Conservation (phyloP, 2,797 vertebrate species). For the Mus caroli region DNA sequence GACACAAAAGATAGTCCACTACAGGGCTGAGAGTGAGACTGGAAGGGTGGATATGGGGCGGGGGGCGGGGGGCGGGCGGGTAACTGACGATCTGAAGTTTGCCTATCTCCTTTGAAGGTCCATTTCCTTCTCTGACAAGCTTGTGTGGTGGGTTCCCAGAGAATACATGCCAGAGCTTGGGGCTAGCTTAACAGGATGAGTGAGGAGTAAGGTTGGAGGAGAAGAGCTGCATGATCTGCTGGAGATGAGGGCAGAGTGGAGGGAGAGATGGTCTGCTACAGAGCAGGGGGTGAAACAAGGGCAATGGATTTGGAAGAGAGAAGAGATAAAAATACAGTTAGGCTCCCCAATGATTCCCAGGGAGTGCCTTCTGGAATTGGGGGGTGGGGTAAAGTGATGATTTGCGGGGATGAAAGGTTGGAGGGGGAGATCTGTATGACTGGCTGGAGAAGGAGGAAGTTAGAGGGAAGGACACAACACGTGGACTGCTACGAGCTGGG, state of each 20-base stretch:
- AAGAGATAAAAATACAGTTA: neutral
- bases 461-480: no score
- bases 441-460: neutral
- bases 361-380: neutral
- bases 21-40: neutral
- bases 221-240: neutral
- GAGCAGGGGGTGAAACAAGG: neutral
- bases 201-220: neutral
- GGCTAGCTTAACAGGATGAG: neutral
- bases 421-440: neutral
- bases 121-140: neutral
- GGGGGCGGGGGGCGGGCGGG: neutral
- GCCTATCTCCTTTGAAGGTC: neutral
- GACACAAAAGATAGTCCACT: neutral
- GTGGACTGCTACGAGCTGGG: no score
- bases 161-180: neutral
- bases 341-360: neutral
- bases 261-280: neutral
- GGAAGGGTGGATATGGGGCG: neutral
- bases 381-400: neutral
- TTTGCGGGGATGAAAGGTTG: neutral
- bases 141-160: neutral
- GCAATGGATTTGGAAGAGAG: neutral
- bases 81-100: neutral
- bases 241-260: neutral